A percentile compares a stretch with the other conserved stretches of the same genome.
These are phyloP conservation scores for Drosophila nigromelanica DNA, from an alignment of 1,140 invertebrate species.

Conservation along the genomic window DNA sequence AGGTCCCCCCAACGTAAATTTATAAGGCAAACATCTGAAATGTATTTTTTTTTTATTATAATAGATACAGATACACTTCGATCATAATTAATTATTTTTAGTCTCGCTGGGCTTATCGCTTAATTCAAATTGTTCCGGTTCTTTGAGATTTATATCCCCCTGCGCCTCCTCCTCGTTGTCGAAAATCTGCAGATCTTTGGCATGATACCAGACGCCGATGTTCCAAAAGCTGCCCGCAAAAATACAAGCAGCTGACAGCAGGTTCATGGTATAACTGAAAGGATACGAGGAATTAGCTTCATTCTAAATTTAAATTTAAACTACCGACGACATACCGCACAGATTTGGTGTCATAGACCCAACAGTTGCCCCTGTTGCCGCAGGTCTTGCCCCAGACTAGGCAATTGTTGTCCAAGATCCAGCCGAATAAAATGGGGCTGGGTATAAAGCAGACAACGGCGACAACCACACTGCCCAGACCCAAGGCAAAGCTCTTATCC, in stretches of 20 bases:
- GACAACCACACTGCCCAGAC: slow-evolving; percentile 87
- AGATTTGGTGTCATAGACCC: slow-evolving; percentile 87
- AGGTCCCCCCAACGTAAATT: not conserved
- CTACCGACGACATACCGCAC: slow-evolving; percentile 30
- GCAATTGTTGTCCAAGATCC: slow-evolving; percentile 88
- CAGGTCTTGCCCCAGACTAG: slow-evolving; percentile 91
- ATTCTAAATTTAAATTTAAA: not conserved
- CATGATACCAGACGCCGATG: slow-evolving; percentile 87
- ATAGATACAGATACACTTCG: not conserved
- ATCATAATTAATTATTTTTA: slow-evolving; percentile 10
- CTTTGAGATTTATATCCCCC: not conserved
- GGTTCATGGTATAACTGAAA: slow-evolving; percentile 86
- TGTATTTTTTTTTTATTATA: slow-evolving; percentile 4
- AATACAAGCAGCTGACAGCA: slow-evolving; percentile 86
- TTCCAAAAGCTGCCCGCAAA: slow-evolving; percentile 87
- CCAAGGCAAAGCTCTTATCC: slow-evolving; percentile 89
- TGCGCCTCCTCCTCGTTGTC: slow-evolving; percentile 84
- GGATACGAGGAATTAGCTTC: not conserved
- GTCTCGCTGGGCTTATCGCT: slow-evolving; percentile 6
- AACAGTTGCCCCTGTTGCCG: slow-evolving; percentile 88
- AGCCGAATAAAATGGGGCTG: slow-evolving; percentile 90
- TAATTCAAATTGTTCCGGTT: slow-evolving; percentile 10
- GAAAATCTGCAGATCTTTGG: slow-evolving; percentile 88
- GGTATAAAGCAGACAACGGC: slow-evolving; percentile 88
- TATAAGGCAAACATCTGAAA: not conserved